These are phyloP conservation scores for Clamator glandarius DNA, from an alignment of 2,797 vertebrate species.

Conservation along the genomic window DNA sequence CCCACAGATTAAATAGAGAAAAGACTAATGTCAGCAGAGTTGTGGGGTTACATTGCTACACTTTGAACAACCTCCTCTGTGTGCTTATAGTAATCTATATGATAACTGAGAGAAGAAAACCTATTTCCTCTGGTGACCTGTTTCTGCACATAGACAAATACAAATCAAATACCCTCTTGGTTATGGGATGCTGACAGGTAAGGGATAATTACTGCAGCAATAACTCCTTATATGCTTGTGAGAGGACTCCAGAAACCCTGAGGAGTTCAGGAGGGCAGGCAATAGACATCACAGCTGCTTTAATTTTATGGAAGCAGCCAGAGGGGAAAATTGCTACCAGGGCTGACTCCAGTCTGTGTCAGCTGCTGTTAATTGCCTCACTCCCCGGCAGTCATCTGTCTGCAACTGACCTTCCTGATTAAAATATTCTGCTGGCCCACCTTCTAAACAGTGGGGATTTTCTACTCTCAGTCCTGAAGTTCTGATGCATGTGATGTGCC, in stretches of 20 bases:
- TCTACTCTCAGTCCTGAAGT: not conserved
- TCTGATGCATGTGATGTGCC: not conserved
- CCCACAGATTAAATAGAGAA: not conserved
- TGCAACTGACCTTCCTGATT: not conserved
- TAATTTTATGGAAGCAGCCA: slow-evolving; percentile 13
- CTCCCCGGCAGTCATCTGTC: not conserved
- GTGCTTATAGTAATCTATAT: not conserved
- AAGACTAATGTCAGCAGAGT: not conserved
- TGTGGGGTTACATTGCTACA: not conserved
- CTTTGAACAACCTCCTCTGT: not conserved
- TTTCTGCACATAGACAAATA: not conserved
- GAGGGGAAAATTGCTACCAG: not conserved
- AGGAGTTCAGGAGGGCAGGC: not conserved
- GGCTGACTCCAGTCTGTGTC: slow-evolving; percentile 6
- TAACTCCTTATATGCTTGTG: not conserved
- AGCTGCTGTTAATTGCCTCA: slow-evolving; percentile 1
- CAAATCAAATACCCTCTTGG: not conserved
- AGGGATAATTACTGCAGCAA: not conserved
- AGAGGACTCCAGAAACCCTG: not conserved
- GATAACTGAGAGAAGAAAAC: not conserved
- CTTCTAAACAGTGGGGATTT: not conserved
- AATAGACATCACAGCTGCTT: not conserved
- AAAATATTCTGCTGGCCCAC: not conserved
- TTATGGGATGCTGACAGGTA: not conserved
- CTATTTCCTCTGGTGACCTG: not conserved